These are phyloP conservation scores for Rhynchotus rufescens DNA, from an alignment of 2,797 vertebrate genomes.

Conservation along the genomic window DNA sequence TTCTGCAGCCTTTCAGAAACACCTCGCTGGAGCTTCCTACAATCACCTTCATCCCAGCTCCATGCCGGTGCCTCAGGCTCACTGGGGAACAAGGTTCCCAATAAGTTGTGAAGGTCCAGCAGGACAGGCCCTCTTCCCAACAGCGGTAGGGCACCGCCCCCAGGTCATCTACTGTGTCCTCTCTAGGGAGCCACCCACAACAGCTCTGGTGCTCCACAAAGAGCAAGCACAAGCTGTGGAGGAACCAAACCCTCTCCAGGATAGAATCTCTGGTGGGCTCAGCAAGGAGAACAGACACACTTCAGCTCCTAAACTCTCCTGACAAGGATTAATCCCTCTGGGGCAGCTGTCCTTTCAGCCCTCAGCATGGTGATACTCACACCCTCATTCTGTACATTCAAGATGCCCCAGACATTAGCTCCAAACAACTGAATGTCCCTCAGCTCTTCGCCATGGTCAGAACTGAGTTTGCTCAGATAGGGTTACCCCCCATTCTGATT, in stretches of 20 bases:
- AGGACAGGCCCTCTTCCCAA: neutral
- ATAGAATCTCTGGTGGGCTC: neutral
- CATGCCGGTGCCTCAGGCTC: neutral
- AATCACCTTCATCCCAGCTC: neutral
- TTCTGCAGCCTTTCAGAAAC: neutral
- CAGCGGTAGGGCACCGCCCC: neutral
- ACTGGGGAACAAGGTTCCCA: neutral
- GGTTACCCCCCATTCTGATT: neutral
- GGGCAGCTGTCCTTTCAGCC: neutral
- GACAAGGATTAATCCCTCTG: neutral
- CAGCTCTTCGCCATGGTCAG: neutral
- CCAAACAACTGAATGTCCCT: neutral
- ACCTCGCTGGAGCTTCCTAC: neutral
- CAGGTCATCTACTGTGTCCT: neutral
- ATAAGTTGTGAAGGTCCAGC: neutral
- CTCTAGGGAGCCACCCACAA: too few relatives aligned
- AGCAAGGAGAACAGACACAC: neutral
- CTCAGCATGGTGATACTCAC: neutral
- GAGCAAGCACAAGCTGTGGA: accelerated
- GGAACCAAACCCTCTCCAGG: neutral
- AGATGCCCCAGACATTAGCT: neutral
- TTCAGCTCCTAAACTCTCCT: neutral
- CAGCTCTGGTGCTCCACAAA: neutral
- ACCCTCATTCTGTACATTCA: neutral
- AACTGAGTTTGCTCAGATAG: neutral